These are phyloP conservation scores for Julus scandinavius DNA, from an alignment of 2,888 invertebrate genomes.

Conservation along the genomic window DNA sequence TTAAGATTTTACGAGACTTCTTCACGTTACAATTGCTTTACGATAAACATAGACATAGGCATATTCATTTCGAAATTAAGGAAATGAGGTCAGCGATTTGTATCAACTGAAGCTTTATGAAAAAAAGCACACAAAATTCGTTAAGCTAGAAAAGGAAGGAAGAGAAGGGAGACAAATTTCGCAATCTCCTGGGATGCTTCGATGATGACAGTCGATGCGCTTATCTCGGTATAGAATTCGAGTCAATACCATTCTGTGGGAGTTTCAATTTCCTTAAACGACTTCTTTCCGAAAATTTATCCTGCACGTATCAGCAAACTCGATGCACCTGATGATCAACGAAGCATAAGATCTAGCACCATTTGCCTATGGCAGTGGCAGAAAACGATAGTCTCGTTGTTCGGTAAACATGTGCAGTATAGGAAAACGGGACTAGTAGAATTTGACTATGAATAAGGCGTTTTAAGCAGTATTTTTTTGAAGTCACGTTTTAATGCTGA, in stretches of 20 bases:
- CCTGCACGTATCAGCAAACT: conserved; percentile 27
- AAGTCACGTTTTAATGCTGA: background rate
- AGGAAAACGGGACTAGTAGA: background rate
- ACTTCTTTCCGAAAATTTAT: background rate
- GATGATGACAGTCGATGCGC: background rate
- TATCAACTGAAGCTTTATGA: no score
- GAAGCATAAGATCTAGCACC: background rate
- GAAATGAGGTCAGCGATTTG: no score
- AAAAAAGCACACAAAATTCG: background rate
- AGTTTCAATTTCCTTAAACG: conserved; percentile 3
- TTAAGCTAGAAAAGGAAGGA: background rate
- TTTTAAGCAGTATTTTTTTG: background rate
- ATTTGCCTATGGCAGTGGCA: background rate
- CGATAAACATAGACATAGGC: no score
- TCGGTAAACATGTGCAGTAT: background rate
- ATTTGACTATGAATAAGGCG: background rate
- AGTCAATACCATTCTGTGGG: background rate
- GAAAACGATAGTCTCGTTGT: background rate
- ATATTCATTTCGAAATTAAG: no score
- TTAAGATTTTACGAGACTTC: background rate
- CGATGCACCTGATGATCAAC: conserved; percentile 17
- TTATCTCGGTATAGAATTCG: background rate
- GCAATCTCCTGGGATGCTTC: background rate
- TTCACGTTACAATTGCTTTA: background rate
- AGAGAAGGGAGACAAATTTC: background rate